These are phyloP conservation scores for Stercorarius parasiticus DNA, from an alignment of 2,113 vertebrate species.

Conservation along the genomic window DNA sequence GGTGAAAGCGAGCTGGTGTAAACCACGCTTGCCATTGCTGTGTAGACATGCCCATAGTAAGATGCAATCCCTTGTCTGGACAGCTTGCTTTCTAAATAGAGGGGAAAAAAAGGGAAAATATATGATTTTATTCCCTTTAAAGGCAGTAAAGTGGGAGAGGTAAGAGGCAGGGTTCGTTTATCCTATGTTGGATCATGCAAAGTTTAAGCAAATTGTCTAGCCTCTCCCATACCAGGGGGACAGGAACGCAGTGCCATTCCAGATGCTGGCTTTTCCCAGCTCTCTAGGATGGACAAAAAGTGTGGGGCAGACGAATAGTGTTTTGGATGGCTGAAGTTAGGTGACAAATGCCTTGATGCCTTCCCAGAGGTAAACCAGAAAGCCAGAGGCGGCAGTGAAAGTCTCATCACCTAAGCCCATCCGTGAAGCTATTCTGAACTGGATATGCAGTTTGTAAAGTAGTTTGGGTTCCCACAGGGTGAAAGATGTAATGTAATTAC, in stretches of 20 bases:
- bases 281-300: neutral
- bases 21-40: rapidly evolving
- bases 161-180: neutral
- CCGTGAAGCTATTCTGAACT: neutral
- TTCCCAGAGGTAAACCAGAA: neutral
- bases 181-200: neutral
- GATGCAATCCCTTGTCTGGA: neutral
- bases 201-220: neutral
- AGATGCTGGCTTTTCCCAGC: neutral
- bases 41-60: neutral
- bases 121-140: neutral
- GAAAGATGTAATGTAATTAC: neutral
- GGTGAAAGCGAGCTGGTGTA: neutral
- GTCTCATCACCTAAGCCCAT: neutral
- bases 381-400: neutral
- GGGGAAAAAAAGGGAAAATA: rapidly evolving
- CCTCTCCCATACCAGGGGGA: neutral
- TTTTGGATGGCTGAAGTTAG: neutral
- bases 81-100: neutral
- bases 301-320: neutral
- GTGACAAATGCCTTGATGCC: neutral
- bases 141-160: neutral
- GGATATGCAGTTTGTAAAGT: neutral
- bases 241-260: rapidly evolving
- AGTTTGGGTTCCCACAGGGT: neutral